phyloP scores from a whole-genome alignment of 2,797 vertebrate genomes.

The Megaceryle alcyon region DNA sequence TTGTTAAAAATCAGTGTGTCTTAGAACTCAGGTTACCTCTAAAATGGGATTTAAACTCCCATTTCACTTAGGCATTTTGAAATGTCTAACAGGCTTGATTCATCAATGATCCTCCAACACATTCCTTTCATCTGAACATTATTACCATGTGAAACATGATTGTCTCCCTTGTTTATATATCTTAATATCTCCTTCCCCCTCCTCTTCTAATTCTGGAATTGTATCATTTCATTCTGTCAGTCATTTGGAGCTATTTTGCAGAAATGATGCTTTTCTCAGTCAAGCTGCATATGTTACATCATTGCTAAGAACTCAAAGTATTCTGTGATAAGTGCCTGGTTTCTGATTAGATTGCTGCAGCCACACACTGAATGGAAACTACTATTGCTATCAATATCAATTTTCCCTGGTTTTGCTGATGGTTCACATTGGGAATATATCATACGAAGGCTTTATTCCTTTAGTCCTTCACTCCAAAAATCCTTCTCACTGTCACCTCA shows the following conservation, averaged over 20 bases:
- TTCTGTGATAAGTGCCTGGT: constrained; percentile 4
- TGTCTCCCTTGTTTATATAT: constrained; percentile 53
- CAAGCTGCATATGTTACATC: constrained; percentile 21
- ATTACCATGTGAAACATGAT: constrained; percentile 42
- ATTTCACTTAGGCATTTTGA: constrained; percentile 35
- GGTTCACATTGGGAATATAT: neutral
- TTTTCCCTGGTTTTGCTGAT: neutral
- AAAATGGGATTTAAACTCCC: neutral
- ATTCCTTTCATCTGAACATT: constrained; percentile 42
- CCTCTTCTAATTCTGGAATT: constrained; percentile 51
- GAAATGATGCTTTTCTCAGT: constrained; percentile 14
- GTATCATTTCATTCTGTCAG: neutral
- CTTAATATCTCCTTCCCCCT: constrained; percentile 32
- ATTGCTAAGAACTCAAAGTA: constrained; percentile 24
- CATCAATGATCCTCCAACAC: constrained; percentile 39
- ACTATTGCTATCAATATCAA: neutral
- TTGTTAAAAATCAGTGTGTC: constrained; percentile 7
- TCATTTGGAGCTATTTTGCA: constrained; percentile 21
- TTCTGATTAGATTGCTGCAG: constrained; percentile 15
- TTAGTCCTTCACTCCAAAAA: neutral
- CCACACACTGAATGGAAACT: neutral
- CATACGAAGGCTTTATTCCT: neutral
- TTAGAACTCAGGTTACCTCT: neutral
- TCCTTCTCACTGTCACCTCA: neutral
- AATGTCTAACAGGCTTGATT: constrained; percentile 35